Evolutionary conservation across 2,888 invertebrate genomes (phyloP).

Genomic region (Campoplex nolae): DNA sequence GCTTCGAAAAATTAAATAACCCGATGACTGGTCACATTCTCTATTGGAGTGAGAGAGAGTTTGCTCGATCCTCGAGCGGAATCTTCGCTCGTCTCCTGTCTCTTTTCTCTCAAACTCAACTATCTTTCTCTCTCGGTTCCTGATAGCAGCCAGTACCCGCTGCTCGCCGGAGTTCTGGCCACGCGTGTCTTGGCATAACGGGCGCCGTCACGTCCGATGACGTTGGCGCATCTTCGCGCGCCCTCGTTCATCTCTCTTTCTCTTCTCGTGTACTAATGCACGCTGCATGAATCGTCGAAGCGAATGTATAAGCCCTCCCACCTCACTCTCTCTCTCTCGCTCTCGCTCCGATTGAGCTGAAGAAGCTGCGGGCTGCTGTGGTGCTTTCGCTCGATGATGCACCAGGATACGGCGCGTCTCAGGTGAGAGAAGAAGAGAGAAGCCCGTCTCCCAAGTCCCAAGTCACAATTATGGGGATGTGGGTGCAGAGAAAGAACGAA

Average conservation of each 20-base stretch:
- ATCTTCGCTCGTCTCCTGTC: conserved; percentile 55
- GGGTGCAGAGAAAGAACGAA: conserved; percentile 67
- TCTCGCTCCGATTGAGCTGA: conserved; percentile 55
- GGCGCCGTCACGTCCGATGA: conserved; percentile 74
- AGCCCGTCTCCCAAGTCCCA: conserved; percentile 5
- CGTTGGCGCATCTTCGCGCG: conserved; percentile 70
- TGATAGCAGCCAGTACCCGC: conserved; percentile 56
- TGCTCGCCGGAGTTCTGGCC: conserved; percentile 45
- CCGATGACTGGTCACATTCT: conserved; percentile 88
- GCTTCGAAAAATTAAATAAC: conserved; percentile 86
- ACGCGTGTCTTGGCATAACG: conserved; percentile 69
- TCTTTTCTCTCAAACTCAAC: conserved; percentile 21
- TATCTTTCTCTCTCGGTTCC: conserved; percentile 32
- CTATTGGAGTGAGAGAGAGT: conserved; percentile 76
- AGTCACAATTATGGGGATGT: conserved; percentile 53
- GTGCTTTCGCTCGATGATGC: conserved; percentile 45
- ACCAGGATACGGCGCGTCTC: conserved; percentile 38
- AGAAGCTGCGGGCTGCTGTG: conserved; percentile 37
- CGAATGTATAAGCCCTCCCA: conserved; percentile 26
- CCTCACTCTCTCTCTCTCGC: not conserved
- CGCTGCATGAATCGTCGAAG: conserved; percentile 34
- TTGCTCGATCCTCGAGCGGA: conserved; percentile 49
- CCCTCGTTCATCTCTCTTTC: conserved; percentile 31
- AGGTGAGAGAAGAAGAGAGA: conserved; percentile 34
- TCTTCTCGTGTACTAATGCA: conserved; percentile 23